These are phyloP conservation scores for Brenthis ino DNA, from an alignment of 2,888 invertebrate species.

Conservation along the genomic window DNA sequence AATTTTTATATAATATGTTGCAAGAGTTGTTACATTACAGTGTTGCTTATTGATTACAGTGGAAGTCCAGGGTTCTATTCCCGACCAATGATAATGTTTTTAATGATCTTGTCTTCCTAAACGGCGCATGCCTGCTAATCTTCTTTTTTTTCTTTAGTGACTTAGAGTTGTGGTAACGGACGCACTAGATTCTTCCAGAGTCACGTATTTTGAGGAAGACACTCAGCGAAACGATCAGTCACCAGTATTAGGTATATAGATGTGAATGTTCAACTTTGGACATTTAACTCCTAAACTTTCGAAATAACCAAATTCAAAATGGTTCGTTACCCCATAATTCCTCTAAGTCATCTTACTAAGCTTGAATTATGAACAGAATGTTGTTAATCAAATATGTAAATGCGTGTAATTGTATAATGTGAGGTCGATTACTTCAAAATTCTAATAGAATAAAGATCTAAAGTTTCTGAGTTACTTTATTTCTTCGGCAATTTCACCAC, in stretches of 20 bases:
- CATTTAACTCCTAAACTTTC: slow-evolving; percentile 8
- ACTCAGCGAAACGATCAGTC: too few species aligned
- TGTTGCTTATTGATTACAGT: too few species aligned
- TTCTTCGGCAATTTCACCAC: not conserved
- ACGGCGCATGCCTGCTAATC: too few species aligned
- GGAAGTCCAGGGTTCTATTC: too few species aligned
- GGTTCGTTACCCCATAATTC: slow-evolving; percentile 5
- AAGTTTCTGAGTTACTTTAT: not conserved
- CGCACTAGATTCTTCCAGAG: too few species aligned
- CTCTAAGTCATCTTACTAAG: slow-evolving; percentile 11
- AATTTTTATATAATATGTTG: not conserved
- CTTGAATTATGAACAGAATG: slow-evolving; percentile 10
- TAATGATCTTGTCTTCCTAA: too few species aligned
- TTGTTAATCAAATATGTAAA: slow-evolving; percentile 18
- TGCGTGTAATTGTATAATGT: slow-evolving; percentile 15
- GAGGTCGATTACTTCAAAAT: slow-evolving; percentile 11
- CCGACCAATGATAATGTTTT: too few species aligned
- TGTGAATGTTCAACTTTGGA: not conserved
- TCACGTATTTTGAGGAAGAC: too few species aligned
- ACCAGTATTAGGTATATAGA: too few species aligned
- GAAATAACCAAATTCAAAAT: slow-evolving; percentile 10
- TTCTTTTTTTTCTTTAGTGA: too few species aligned
- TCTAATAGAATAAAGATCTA: not conserved
- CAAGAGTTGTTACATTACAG: too few species aligned
- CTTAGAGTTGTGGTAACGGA: too few species aligned